Base-by-base conservation (phyloP, 2,113 vertebrate species). In the Urocynchramus pylzowi region DNA sequence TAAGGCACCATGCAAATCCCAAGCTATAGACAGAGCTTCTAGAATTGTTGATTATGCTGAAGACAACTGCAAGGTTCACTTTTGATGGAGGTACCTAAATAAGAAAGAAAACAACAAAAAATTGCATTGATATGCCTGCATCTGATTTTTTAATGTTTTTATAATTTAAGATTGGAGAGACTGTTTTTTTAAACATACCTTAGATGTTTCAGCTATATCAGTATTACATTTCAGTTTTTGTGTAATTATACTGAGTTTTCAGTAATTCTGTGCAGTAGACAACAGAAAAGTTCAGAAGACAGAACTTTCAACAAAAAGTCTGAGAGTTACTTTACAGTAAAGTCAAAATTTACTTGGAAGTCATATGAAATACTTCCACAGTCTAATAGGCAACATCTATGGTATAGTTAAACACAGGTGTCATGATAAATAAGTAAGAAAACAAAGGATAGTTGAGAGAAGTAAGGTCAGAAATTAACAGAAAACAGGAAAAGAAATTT, bases 101-200 rank as follows among this genome's bases (percentile, higher is more conserved):
- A 56, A 12, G 23, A 87, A 50, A 65, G n/a, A 64, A 77, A 75
- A 54, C 9, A 47, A 11, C 3, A 1, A 49, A 39, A 27, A 19
- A 24, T 3, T 27, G 5, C 6, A 2, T 44, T 87, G 18, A 47
- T 64, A n/a, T n/a, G 5, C 9, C 7, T 41, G 2, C 3, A 19
- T 41, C 44, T 53, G 4, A 4, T 45, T 57, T 49, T 63, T 2
- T 9, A 16, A 54, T 41, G 3, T 14, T 75, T 81, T 77, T 47
- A 23, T 41, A 42, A 52, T 52, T 63, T 56, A 54, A 87, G 1
- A 33, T 78, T 59, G 24, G 7, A 53, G 33, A 47, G 10, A 54
- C 3, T 9, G 2, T 0, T 2, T 67, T 83, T 85, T 61, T 4
- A 8, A 70, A 11, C 5, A 50, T 54, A 50, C 4, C 4, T 71